phyloP scores from a whole-genome alignment of 2,797 vertebrate genomes.

The Gallirallus australis region DNA sequence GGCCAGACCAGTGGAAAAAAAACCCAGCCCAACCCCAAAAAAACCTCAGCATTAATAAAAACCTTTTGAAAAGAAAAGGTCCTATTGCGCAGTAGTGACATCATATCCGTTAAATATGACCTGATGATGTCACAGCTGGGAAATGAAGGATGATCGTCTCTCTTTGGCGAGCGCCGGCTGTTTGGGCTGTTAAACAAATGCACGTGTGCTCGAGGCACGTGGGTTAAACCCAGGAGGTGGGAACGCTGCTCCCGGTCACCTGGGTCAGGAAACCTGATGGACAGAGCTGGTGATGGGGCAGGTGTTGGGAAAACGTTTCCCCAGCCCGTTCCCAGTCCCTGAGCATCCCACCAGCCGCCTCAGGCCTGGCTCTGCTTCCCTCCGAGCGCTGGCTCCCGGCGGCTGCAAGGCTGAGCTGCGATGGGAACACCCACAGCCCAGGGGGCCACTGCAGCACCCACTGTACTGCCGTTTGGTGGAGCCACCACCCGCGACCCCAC shows the following conservation, averaged over 20 bases:
- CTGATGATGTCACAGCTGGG: slow-evolving; percentile 72
- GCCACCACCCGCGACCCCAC: rapidly evolving
- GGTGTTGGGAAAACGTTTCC: not conserved
- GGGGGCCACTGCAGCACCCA: rapidly evolving
- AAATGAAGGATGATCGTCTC: slow-evolving; percentile 58
- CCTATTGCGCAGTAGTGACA: slow-evolving; percentile 72
- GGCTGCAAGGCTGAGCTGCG: not conserved
- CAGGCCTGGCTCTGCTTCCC: not conserved
- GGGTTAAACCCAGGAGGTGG: slow-evolving; percentile 49
- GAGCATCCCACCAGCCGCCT: rapidly evolving
- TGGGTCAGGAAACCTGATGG: not conserved
- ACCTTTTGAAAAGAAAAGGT: slow-evolving; percentile 60
- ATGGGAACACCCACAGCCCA: rapidly evolving
- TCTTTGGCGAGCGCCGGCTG: slow-evolving; percentile 3
- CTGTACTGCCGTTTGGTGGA: not conserved
- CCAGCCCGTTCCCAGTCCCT: rapidly evolving
- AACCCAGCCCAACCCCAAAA: not conserved
- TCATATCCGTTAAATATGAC: slow-evolving; percentile 69
- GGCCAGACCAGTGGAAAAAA: slow-evolving; percentile 62
- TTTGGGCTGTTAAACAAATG: slow-evolving; percentile 52
- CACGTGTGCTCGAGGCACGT: slow-evolving; percentile 42
- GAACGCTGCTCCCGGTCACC: slow-evolving; percentile 20
- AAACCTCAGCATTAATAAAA: slow-evolving; percentile 68
- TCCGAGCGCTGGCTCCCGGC: rapidly evolving
- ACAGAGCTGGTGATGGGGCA: not conserved